Evolutionary conservation across 1,140 invertebrate genomes (phyloP).

Genomic region (Brachionus angularis): DNA sequence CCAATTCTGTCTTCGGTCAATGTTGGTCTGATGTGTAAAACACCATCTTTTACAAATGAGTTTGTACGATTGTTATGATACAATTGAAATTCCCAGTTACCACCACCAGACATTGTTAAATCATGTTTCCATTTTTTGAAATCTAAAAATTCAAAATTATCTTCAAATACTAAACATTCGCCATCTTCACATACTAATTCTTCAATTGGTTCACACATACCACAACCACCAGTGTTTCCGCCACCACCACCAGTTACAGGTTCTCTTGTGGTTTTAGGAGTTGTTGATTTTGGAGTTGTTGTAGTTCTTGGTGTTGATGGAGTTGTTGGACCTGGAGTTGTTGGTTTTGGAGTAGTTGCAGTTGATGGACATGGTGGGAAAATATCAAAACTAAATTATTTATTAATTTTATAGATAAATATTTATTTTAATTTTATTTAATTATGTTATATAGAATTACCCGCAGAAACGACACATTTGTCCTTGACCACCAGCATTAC

Average conservation of each 20-base stretch:
- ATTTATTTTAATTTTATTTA: not conserved
- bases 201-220: not conserved
- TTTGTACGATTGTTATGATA: slow-evolving; percentile 65
- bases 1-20: slow-evolving; percentile 7
- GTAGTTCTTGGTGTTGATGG: not conserved
- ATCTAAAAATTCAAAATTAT: slow-evolving; percentile 65
- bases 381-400: slow-evolving; percentile 12
- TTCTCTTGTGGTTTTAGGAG: not conserved
- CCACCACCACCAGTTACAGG: not conserved
- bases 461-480: slow-evolving; percentile 18
- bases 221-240: not conserved
- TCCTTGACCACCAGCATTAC: slow-evolving; percentile 26
- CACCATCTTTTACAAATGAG: slow-evolving; percentile 62
- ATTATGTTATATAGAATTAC: not conserved
- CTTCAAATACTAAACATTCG: slow-evolving; percentile 64
- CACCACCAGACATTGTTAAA: slow-evolving; percentile 66
- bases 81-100: slow-evolving; percentile 71
- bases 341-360: slow-evolving; percentile 1
- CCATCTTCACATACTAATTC: slow-evolving; percentile 13
- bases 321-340: too few species aligned
- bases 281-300: not conserved
- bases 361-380: slow-evolving; percentile 16
- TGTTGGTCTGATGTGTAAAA: slow-evolving; percentile 61
- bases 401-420: not conserved
- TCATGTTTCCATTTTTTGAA: slow-evolving; percentile 66